Evolutionary conservation across 2,113 vertebrate species (phyloP).

Genomic region (Spea bombifrons): DNA sequence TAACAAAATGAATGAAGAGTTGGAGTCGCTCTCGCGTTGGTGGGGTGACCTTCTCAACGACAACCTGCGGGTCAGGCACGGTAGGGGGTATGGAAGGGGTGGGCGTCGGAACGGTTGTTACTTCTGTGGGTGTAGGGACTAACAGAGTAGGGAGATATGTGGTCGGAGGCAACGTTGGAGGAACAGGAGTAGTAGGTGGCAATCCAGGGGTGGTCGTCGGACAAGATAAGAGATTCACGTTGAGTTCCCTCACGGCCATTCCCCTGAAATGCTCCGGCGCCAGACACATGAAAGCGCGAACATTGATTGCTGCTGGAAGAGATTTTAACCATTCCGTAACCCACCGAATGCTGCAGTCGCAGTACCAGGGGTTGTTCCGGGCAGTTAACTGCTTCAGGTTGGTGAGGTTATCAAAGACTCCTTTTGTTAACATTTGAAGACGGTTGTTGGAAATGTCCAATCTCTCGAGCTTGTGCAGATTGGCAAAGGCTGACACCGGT

Average conservation of each 20-base stretch:
- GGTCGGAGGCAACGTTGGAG: conserved; percentile 59
- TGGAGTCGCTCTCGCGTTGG: conserved; percentile 80
- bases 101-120: conserved; percentile 54
- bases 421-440: conserved; percentile 80
- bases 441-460: conserved; percentile 94
- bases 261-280: conserved; percentile 89
- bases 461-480: conserved; percentile 82
- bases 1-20: conserved; percentile 85
- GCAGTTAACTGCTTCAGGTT: conserved; percentile 86
- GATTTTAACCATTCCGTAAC: conserved; percentile 94
- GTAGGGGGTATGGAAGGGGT: conserved; percentile 64
- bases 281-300: conserved; percentile 89
- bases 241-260: conserved; percentile 94
- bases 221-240: conserved; percentile 87
- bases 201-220: conserved; percentile 68
- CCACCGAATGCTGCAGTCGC: conserved; percentile 94
- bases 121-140: conserved; percentile 52
- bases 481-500: conserved; percentile 82
- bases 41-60: conserved; percentile 65
- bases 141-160: conserved; percentile 55
- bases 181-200: conserved; percentile 63
- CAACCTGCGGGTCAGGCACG: conserved; percentile 63
- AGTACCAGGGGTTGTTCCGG: conserved; percentile 91
- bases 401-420: conserved; percentile 86
- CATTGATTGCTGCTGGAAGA: conserved; percentile 81